Conservation (phyloP, 2,888 invertebrate genomes). For the Glaucopsyche alexis region DNA sequence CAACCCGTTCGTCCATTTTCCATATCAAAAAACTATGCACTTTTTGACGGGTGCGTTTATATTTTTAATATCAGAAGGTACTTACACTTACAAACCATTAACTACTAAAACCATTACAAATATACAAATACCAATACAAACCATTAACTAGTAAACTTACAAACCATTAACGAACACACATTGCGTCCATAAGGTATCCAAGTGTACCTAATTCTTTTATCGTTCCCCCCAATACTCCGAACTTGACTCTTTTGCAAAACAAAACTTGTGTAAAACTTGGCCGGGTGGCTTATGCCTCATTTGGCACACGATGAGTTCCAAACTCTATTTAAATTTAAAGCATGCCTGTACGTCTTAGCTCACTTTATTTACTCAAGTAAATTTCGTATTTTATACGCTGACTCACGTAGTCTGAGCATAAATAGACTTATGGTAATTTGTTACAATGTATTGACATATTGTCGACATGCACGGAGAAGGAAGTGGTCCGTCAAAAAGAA, state of each 20-base stretch:
- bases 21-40: no score
- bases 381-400: slow-evolving; percentile 31
- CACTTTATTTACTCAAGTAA: slow-evolving; percentile 35
- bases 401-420: slow-evolving; percentile 20
- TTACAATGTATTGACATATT: slow-evolving; percentile 25
- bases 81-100: no score
- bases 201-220: slow-evolving; percentile 42
- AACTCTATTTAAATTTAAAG: slow-evolving; percentile 51
- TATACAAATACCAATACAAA: no score
- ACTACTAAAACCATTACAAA: no score
- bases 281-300: slow-evolving; percentile 49
- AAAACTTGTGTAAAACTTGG: slow-evolving; percentile 49
- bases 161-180: not conserved
- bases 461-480: not conserved
- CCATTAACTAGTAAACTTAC: no score
- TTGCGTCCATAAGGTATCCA: slow-evolving; percentile 21
- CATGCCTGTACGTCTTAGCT: slow-evolving; percentile 39
- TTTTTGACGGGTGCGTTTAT: no score
- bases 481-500: slow-evolving; percentile 2
- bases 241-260: slow-evolving; percentile 47
- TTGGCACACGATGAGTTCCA: slow-evolving; percentile 49
- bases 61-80: no score
- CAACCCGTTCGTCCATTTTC: no score
- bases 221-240: slow-evolving; percentile 42
- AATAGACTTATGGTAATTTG: slow-evolving; percentile 30